Conservation (phyloP, 2,113 vertebrate genomes). For the Cavia aperea region DNA sequence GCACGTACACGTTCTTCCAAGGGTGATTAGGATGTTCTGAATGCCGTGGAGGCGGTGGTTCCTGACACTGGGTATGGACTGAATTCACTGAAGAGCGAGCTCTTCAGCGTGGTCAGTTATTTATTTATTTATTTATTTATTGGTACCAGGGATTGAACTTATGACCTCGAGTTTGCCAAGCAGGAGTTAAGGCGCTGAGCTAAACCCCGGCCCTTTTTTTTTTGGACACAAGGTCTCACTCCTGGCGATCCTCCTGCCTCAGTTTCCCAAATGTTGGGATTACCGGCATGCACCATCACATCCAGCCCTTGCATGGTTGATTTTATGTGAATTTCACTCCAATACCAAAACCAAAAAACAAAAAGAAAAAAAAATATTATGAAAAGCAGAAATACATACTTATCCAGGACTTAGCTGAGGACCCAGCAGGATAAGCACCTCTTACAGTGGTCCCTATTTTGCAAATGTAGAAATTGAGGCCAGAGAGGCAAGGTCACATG, state of each 20-base stretch:
- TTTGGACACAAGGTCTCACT: not conserved
- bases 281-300: not conserved
- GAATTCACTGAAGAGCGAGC: not conserved
- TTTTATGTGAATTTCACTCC: not conserved
- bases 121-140: not conserved
- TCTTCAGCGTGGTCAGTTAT: not conserved
- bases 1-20: not conserved
- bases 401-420: not conserved
- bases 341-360: not conserved
- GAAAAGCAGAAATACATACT: not conserved
- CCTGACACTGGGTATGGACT: not conserved
- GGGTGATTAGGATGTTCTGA: not conserved
- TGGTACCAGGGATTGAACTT: too few species aligned
- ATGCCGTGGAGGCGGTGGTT: not conserved
- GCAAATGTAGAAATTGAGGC: not conserved
- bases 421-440: fast-evolving
- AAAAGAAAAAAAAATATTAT: not conserved
- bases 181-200: too few species aligned
- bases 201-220: too few species aligned
- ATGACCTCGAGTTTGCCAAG: too few species aligned
- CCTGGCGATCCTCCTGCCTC: not conserved
- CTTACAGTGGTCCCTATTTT: not conserved
- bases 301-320: not conserved
- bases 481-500: not conserved
- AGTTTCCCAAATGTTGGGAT: not conserved